These are phyloP conservation scores for Monopis laevigella DNA, from an alignment of 2,888 invertebrate genomes.

Conservation along the genomic window DNA sequence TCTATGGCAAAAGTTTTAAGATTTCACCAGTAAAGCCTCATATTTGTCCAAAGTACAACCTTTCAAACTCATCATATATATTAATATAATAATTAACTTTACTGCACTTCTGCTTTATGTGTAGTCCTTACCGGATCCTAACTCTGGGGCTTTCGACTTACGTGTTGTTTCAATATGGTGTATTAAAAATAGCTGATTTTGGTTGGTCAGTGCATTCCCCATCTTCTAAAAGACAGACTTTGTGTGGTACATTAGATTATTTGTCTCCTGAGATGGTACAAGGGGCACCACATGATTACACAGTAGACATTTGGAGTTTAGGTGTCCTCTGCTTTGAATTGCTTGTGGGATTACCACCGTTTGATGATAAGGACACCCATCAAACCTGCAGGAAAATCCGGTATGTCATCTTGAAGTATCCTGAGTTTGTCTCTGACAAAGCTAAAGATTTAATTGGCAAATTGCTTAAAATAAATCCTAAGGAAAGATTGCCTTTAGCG, in stretches of 20 bases:
- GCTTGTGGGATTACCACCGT: conserved; percentile 93
- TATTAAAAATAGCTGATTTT: conserved; percentile 96
- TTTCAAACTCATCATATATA: no score
- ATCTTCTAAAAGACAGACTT: conserved; percentile 85
- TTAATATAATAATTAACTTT: no score
- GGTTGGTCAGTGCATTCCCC: conserved; percentile 99
- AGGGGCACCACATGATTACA: conserved; percentile 85
- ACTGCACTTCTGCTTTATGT: no score
- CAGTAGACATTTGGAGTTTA: conserved; percentile 94
- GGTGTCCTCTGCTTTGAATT: conserved; percentile 96
- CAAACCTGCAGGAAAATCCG: conserved; percentile 83
- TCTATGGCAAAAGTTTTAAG: no score
- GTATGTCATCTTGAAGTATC: conserved; percentile 75
- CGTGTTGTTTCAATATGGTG: no score
- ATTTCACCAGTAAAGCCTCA: no score
- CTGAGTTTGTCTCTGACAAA: conserved; percentile 75
- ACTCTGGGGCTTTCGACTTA: no score
- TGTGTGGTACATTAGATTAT: conserved; percentile 96
- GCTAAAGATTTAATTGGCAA: conserved; percentile 82
- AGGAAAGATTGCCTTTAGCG: conserved; percentile 76
- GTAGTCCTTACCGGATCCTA: no score
- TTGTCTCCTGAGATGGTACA: conserved; percentile 97
- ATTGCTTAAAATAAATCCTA: conserved; percentile 80
- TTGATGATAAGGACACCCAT: conserved; percentile 78
- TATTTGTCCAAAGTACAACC: no score